Percentiles rank a stretch among this genome's conserved stretches.
phyloP scores from a whole-genome alignment of 2,888 invertebrate genomes.

The Coecobrya sp. region DNA sequence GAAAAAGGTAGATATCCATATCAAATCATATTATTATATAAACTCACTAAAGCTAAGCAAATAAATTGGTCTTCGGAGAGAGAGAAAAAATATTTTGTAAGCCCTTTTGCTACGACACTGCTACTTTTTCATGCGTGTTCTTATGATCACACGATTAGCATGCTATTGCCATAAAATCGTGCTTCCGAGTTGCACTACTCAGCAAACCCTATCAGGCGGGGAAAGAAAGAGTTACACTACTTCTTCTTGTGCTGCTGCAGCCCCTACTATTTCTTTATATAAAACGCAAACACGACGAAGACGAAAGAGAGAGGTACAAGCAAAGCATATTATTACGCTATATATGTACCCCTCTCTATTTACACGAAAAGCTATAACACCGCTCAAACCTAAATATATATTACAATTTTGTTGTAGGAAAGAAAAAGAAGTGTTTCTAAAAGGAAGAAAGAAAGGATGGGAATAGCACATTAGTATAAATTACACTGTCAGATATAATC shows the following conservation, averaged over 20 bases:
- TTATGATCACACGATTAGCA: conserved; percentile 79
- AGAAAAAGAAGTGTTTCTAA: neutral
- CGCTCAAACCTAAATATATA: neutral
- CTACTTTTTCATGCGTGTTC: conserved; percentile 70
- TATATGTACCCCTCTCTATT: neutral
- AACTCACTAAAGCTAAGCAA: conserved; percentile 55
- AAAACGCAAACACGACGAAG: neutral
- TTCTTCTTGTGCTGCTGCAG: too few relatives aligned
- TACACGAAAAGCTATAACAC: neutral
- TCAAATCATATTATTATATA: conserved; percentile 10
- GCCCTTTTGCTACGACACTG: conserved; percentile 57
- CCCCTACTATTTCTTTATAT: neutral
- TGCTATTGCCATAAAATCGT: conserved; percentile 75
- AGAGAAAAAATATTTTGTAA: conserved; percentile 63
- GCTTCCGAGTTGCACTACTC: conserved; percentile 39
- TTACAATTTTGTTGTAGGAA: neutral
- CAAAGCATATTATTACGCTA: conserved; percentile 16
- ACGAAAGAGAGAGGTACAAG: neutral
- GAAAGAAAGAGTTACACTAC: neutral
- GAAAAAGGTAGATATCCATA: neutral
- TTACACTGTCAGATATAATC: conserved; percentile 79
- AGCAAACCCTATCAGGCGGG: conserved; percentile 7
- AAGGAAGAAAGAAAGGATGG: conserved; percentile 39
- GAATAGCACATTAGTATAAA: conserved; percentile 74
- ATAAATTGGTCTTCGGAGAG: conserved; percentile 74